A percentile compares a stretch with the other conserved stretches of the same genome.
Conservation (phyloP, 2,797 vertebrate species). For the Dendrocincla fuliginosa region DNA sequence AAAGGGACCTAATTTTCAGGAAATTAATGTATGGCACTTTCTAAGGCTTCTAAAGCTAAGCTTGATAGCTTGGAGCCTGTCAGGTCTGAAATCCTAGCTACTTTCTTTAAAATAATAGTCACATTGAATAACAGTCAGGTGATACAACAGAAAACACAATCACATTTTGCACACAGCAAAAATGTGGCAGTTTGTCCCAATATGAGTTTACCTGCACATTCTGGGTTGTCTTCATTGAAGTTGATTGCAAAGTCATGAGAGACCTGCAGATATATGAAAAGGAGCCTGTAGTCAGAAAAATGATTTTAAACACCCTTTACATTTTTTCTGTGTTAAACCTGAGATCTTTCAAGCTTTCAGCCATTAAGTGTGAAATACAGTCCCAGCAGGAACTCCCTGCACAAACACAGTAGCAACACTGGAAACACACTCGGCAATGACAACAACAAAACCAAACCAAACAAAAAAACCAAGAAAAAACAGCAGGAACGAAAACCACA, state of each 20-base stretch:
- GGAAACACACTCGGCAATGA: slow-evolving; percentile 23
- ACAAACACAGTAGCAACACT: slow-evolving; percentile 21
- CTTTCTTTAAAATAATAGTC: not conserved
- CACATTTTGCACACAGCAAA: not conserved
- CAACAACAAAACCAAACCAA: too few relatives aligned
- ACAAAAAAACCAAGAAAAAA: not conserved
- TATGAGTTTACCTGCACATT: slow-evolving; percentile 91
- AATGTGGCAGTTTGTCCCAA: not conserved
- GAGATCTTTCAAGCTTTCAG: slow-evolving; percentile 43
- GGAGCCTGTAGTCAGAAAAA: slow-evolving; percentile 47
- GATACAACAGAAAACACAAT: not conserved
- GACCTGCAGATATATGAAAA: slow-evolving; percentile 80
- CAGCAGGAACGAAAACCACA: not conserved
- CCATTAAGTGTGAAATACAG: slow-evolving; percentile 17
- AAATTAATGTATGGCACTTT: not conserved
- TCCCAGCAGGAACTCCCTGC: not conserved
- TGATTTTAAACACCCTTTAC: slow-evolving; percentile 27
- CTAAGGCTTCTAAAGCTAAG: not conserved
- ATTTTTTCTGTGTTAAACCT: slow-evolving; percentile 27
- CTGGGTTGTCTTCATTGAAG: slow-evolving; percentile 98
- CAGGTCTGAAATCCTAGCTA: not conserved
- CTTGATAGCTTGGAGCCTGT: not conserved
- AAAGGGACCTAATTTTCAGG: not conserved
- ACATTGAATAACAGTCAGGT: not conserved
- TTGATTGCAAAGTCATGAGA: slow-evolving; percentile 99